Base-by-base conservation (phyloP, 1,140 invertebrate genomes). In the Ostrea denselamellosa region DNA sequence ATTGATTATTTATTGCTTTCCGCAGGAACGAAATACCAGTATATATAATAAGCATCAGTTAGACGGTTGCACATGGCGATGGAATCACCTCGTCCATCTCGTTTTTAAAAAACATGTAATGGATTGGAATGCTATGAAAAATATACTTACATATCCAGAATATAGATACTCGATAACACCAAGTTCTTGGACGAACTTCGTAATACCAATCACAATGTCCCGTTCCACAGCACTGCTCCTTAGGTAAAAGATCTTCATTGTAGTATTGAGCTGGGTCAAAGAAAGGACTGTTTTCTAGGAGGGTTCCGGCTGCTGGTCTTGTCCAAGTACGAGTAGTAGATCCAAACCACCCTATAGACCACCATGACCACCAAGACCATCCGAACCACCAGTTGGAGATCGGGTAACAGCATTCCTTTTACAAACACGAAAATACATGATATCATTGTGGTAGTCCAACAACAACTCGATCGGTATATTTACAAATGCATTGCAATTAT, bases 201-300 rank as follows among this genome's bases (percentile, higher is more conserved):
- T 54, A 53, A 28, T 83, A 83, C 82, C 82, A 83, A 52, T 83
- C 82, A 22, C 82, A 83, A 83, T 83, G 82, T 7, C 82, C 82
- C 19, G 82, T 52, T 17, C 82, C 52, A 25, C 82, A 83, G 19
- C 82, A 83, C 17, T 83, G 82, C 14, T 83, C 53, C 22, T 54
- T 83, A 5, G 82, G 82, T 34, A 34, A 10, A 34, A 77, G 68
- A 34, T 77, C 68, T 25, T 77, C 68, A 5, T 77, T 77, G 25
- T 77, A 77, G 28, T 77, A 25, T 17, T 34, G 68, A 4, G 25
- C 12, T 28, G 68, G 8, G 0, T 77, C 68, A 28, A 44, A 77
- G 28, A 77, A 77, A 8, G 68, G 68, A 25, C 22, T 77, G 68
- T 77, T 28, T 25, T 77, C 68, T 10, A 77, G 28, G 25, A 77